A percentile compares a stretch with the other conserved stretches of the same genome.
Evolutionary conservation across 2,888 invertebrate genomes (phyloP).

Genomic region (Drosophila neotestacea): DNA sequence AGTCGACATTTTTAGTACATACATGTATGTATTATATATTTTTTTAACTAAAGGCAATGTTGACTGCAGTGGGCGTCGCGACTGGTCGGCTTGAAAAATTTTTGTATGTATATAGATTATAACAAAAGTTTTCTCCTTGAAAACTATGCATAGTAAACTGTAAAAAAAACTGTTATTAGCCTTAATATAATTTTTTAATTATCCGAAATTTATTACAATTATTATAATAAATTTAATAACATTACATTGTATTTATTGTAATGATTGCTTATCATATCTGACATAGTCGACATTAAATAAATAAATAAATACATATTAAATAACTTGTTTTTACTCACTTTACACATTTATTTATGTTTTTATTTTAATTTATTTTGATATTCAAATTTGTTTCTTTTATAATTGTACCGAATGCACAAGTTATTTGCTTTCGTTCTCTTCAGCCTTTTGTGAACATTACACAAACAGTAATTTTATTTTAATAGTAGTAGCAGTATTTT

Average conservation of each 20-base stretch:
- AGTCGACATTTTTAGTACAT: background rate
- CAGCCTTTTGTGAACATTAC: background rate
- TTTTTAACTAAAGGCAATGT: background rate
- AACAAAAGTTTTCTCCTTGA: background rate
- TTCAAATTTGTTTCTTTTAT: conserved; percentile 13
- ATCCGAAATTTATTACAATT: conserved; percentile 14
- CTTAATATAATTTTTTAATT: background rate
- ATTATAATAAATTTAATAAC: conserved; percentile 7
- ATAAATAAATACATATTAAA: too few species aligned
- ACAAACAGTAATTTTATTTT: too few species aligned
- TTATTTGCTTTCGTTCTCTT: conserved; percentile 40
- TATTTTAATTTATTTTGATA: background rate
- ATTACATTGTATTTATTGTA: conserved; percentile 16
- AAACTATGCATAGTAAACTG: conserved; percentile 4
- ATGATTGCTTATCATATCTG: background rate
- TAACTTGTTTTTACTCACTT: conserved; percentile 22
- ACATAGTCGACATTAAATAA: too few species aligned
- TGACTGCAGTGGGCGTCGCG: conserved; percentile 31
- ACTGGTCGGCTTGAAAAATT: conserved; percentile 32
- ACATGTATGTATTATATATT: background rate
- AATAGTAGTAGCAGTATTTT: too few species aligned
- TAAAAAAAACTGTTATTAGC: conserved; percentile 11
- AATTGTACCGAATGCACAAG: conserved; percentile 22
- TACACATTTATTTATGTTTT: conserved; percentile 5
- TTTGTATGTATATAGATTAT: conserved; percentile 23